Evolutionary conservation across 2,888 invertebrate genomes (phyloP), one percentile per base, ranked within the genome.

Genomic region (Noctua janthe): DNA sequence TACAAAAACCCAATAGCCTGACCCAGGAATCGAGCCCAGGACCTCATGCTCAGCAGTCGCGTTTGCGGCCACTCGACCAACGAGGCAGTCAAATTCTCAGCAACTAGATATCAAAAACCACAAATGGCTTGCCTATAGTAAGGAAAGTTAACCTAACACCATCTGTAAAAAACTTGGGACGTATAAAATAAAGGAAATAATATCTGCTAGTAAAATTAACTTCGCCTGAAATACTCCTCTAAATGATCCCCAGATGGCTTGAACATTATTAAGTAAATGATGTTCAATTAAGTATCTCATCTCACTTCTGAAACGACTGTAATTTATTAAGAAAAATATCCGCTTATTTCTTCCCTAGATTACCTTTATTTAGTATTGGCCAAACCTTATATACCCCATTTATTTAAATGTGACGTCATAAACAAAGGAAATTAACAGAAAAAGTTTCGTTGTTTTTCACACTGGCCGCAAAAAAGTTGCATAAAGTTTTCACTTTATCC

Each of bases 401-500:
- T 78, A 74, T 75, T 71, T 66, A 29, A 79, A 85, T 39, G 69
- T 70, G 15, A 78, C 71, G 76, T 78, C 67, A 69, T 78, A 78
- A 90, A 83, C 76, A 83, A 81, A 78, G 47, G 59, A 74, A 88
- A 85, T 85, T 82, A 83, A 78, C 71, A 74, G 70, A 90, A 83
- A 80, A 88, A 79, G 39, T 66, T 72, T 39, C 5, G 69, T 17
- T 59, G 54, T 78, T 76, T 29, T 66, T 74, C 54, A 70, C 74
- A 74, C 74, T 80, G 74, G 15, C 83, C 72, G 11, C 66, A 35
- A n/a, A 85, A 88, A 88, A 77, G 73, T 85, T 84, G 74, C 77
- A 79, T 78, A 83, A 84, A 85, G 71, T 83, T 85, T 85, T 83
- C 75, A 86, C 78, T 87, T 88, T 84, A 78, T 69, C 78, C 75